Conservation (phyloP, 23 tunicate species). For the Clavelina lepadiformis region DNA sequence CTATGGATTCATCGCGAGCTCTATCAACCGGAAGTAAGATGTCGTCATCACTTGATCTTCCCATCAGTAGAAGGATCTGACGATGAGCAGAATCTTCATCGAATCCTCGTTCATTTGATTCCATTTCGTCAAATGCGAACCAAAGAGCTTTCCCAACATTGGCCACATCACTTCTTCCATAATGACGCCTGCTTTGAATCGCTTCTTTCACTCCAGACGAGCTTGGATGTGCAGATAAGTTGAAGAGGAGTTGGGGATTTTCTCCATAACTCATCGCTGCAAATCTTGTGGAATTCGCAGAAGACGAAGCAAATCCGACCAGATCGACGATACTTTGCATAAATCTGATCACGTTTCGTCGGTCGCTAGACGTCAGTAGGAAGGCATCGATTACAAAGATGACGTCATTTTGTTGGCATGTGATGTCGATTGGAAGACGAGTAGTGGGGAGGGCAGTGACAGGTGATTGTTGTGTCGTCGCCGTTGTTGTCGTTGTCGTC, state of each 20-base stretch:
- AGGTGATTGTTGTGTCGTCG: not conserved
- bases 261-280: slow-evolving; percentile 33
- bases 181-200: slow-evolving; percentile 9
- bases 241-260: slow-evolving; percentile 15
- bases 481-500: not conserved
- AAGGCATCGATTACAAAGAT: slow-evolving; percentile 29
- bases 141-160: slow-evolving; percentile 52
- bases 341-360: slow-evolving; percentile 1
- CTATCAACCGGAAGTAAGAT: slow-evolving; percentile 9
- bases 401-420: slow-evolving; percentile 7
- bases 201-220: not conserved
- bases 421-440: not conserved
- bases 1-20: slow-evolving; percentile 7
- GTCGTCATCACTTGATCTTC: slow-evolving; percentile 34
- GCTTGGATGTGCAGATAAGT: not conserved
- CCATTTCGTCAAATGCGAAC: slow-evolving; percentile 7
- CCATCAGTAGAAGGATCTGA: slow-evolving; percentile 30
- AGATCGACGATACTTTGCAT: slow-evolving; percentile 7
- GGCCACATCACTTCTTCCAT: slow-evolving; percentile 7
- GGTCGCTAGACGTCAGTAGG: slow-evolving; percentile 2
- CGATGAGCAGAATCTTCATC: not conserved
- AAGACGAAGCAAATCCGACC: too few relatives aligned
- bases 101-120: not conserved
- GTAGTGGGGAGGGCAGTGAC: not conserved
- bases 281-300: slow-evolving; percentile 8